Conservation (phyloP, 2,797 vertebrate species). For the Argya squamiceps region DNA sequence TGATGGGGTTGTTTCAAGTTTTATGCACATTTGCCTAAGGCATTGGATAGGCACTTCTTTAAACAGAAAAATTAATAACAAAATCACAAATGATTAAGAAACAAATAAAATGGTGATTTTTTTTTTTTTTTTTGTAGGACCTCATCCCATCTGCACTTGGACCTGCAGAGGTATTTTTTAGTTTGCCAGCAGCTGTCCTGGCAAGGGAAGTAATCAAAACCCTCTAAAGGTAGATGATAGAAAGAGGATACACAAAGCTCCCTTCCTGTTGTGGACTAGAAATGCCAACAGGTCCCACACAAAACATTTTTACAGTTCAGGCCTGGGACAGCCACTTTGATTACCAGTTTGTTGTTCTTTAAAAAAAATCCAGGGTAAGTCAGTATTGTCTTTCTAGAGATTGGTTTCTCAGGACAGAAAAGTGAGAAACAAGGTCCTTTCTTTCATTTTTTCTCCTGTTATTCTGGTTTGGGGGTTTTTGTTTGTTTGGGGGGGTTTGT, state of each 20-base stretch:
- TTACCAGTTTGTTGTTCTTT: neutral
- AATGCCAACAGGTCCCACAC: neutral
- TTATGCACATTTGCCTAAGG: neutral
- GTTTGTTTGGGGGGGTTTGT: fast-evolving
- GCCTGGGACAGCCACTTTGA: neutral
- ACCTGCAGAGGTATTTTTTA: neutral
- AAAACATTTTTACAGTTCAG: neutral
- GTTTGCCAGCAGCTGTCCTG: neutral
- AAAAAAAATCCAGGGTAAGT: neutral
- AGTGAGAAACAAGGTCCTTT: neutral
- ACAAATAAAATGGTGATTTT: neutral
- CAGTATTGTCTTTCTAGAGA: neutral
- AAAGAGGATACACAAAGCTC: neutral
- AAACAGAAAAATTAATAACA: neutral
- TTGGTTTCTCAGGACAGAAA: neutral
- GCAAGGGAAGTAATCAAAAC: neutral
- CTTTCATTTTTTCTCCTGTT: neutral
- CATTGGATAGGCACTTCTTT: neutral
- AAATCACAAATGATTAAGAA: neutral
- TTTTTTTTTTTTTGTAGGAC: neutral
- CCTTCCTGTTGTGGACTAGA: neutral
- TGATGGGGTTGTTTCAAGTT: neutral
- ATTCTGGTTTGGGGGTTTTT: fast-evolving
- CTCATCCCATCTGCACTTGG: neutral
- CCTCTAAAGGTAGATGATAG: neutral